phyloP scores from a whole-genome alignment of 2,888 invertebrate genomes.

The Andrena praecox region DNA sequence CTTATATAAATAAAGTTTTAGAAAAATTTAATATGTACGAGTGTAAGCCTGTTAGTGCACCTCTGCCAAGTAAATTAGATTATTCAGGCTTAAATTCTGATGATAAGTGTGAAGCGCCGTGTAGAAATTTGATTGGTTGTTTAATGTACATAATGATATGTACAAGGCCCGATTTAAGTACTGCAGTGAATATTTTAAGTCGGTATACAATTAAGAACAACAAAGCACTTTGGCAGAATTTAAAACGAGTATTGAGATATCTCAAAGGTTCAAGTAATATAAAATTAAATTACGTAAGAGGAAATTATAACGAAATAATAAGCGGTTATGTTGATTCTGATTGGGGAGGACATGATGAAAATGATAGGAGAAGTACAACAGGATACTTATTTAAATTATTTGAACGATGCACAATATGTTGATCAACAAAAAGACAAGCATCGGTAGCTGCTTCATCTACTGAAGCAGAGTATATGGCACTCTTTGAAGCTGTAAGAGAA shows the following conservation, averaged over 20 bases:
- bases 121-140: neutral
- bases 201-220: neutral
- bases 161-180: neutral
- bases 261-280: slow-evolving; percentile 6
- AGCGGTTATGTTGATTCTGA: slow-evolving; percentile 9
- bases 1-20: neutral
- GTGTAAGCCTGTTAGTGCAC: neutral
- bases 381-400: slow-evolving; percentile 7
- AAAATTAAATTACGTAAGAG: slow-evolving; percentile 2
- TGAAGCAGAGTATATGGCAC: neutral
- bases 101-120: neutral
- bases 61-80: neutral
- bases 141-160: slow-evolving; percentile 4
- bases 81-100: neutral
- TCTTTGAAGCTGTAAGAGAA: too few species aligned
- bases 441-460: slow-evolving; percentile 65
- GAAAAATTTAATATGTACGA: slow-evolving; percentile 9
- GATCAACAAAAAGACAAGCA: slow-evolving; percentile 41
- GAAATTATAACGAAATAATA: slow-evolving; percentile 1
- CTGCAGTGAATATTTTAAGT: neutral
- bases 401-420: slow-evolving; percentile 2
- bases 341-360: slow-evolving; percentile 9
- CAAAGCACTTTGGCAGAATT: slow-evolving; percentile 10
- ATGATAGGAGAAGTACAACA: slow-evolving; percentile 5
- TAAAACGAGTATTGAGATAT: slow-evolving; percentile 1